Conservation (phyloP, 2,888 invertebrate species). For the Cryptophagus acutangulus region DNA sequence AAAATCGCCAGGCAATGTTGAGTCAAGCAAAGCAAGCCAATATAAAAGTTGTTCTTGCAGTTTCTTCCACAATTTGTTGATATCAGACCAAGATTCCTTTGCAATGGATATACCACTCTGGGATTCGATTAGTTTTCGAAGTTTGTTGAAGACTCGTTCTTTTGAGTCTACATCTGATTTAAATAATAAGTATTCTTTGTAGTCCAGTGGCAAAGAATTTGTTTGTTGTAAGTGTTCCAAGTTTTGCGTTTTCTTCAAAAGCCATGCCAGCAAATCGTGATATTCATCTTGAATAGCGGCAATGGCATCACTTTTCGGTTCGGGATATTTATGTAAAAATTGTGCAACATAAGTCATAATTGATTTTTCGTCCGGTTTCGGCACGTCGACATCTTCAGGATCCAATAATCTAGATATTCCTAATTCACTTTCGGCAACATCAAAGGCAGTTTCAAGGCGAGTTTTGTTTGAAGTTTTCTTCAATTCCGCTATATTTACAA, state of each 20-base stretch:
- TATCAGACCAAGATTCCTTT: slow-evolving; percentile 78
- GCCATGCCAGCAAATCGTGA: slow-evolving; percentile 75
- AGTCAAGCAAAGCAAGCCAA: slow-evolving; percentile 88
- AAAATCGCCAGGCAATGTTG: slow-evolving; percentile 78
- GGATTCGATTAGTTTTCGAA: slow-evolving; percentile 74
- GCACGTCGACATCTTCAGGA: slow-evolving; percentile 93
- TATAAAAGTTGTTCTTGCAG: slow-evolving; percentile 71
- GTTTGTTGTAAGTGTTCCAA: slow-evolving; percentile 73
- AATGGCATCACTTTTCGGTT: slow-evolving; percentile 75
- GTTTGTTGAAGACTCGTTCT: slow-evolving; percentile 66
- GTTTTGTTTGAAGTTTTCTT: slow-evolving; percentile 71
- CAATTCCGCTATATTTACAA: slow-evolving; percentile 83
- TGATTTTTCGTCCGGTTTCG: slow-evolving; percentile 93
- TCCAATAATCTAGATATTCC: slow-evolving; percentile 89
- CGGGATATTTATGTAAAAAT: slow-evolving; percentile 92
- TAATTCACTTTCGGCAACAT: slow-evolving; percentile 83
- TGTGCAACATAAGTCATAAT: slow-evolving; percentile 99
- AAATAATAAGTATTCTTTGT: slow-evolving; percentile 74
- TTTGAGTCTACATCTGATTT: slow-evolving; percentile 73
- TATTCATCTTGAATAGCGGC: slow-evolving; percentile 77
- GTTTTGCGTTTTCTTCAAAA: slow-evolving; percentile 70
- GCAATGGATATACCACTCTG: slow-evolving; percentile 78
- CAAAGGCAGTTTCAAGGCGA: slow-evolving; percentile 88
- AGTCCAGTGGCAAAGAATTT: slow-evolving; percentile 70
- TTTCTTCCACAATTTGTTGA: slow-evolving; percentile 76